Evolutionary conservation across 1,140 invertebrate genomes (phyloP).

Genomic region (Apis florea): DNA sequence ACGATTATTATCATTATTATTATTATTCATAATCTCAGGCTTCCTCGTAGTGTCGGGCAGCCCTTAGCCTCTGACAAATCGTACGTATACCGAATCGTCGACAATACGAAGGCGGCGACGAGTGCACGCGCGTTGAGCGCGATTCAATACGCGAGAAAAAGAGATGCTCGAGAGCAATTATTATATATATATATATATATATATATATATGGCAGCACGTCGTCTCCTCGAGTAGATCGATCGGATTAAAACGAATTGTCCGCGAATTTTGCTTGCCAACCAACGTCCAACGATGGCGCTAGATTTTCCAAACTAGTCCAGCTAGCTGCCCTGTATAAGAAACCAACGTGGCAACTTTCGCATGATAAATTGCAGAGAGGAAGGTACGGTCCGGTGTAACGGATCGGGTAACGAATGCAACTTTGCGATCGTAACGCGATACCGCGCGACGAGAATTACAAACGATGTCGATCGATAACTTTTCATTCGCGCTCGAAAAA

Average conservation of each 20-base stretch:
- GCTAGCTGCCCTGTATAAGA: neutral
- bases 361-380: neutral
- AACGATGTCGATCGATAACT: neutral
- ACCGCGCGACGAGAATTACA: neutral
- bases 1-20: no score
- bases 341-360: neutral
- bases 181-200: no score
- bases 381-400: neutral
- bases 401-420: neutral
- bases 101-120: slow-evolving; percentile 43
- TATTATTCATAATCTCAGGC: neutral
- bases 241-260: slow-evolving; percentile 22
- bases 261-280: neutral
- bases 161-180: slow-evolving; percentile 51
- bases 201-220: no score
- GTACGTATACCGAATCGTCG: slow-evolving; percentile 46
- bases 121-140: slow-evolving; percentile 16
- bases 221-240: slow-evolving; percentile 23
- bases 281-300: neutral
- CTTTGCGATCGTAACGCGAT: neutral
- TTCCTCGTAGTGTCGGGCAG: slow-evolving; percentile 33
- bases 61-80: slow-evolving; percentile 54
- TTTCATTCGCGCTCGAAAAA: neutral
- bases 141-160: slow-evolving; percentile 42
- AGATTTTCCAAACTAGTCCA: neutral